Evolutionary conservation across 2,888 invertebrate species (phyloP), one percentile per base, ranked within the genome.

Genomic region (Pachydiplax longipennis): DNA sequence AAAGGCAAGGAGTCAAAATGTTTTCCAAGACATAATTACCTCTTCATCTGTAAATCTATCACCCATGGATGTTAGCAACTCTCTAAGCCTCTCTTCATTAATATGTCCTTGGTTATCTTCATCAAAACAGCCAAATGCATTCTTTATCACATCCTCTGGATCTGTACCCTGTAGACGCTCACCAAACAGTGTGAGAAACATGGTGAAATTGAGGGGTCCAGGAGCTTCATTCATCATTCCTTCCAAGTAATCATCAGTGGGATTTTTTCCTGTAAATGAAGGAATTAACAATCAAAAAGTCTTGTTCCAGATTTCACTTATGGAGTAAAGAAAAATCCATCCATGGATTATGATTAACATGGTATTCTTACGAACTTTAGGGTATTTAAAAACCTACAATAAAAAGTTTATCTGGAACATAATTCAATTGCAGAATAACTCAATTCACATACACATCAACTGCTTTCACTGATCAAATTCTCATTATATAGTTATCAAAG

Each of bases 141-240:
- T 99, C 94, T 99, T 99, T 92, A 99, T 99, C 22, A 99, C 99
- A 95, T 99, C 99, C 94, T 99, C 99, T 1, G 99, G 99, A 94
- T 99, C 99, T 0, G 99, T 99, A 73, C 99, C 99, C 94, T 99
- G 99, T 91, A 99, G 95, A 91, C 99, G 97, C 94, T 99, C 99
- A 15, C 99, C 99, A 93, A 99, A 99, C 92, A 99, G 95, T 0
- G 99, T 99, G 90, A 99, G 95, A 94, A 99, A 99, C 99, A 99
- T 99, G 61, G 99, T 99, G 94, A 99, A 99, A 94, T 99, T 99
- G 92, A 99, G 99, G 15, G 99, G 99, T 1, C 99, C 99, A 0
- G 99, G 99, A 1, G 99, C 99, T 94, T 99, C 99, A 93, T 97
- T 98, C 98, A 99, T 99, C 99, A 99, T 99, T 80, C 96, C 97